A percentile compares a stretch with the other conserved stretches of the same genome.
Conservation (phyloP, 2,113 vertebrate species). For the Serilophus lunatus region DNA sequence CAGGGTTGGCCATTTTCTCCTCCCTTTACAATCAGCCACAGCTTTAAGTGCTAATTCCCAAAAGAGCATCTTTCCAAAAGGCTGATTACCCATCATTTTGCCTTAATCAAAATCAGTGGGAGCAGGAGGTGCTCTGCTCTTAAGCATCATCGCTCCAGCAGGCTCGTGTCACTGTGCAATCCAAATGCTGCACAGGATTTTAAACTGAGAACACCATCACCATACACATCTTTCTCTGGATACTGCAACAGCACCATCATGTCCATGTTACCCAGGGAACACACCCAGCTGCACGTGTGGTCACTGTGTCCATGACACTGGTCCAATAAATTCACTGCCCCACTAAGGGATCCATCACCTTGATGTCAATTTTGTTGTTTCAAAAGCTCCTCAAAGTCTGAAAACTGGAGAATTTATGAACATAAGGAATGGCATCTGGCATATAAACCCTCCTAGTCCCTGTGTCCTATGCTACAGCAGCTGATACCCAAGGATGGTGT, state of each 20-base stretch:
- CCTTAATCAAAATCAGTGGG: neutral
- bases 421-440: neutral
- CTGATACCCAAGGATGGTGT: neutral
- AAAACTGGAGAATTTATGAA: neutral
- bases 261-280: neutral
- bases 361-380: neutral
- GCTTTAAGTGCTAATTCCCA: neutral
- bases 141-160: neutral
- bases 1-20: neutral
- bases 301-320: neutral
- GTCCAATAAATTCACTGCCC: neutral
- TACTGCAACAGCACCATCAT: neutral
- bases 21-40: neutral
- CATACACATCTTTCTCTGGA: fast-evolving
- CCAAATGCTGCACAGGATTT: neutral
- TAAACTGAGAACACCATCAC: neutral
- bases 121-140: neutral
- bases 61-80: neutral
- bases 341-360: neutral
- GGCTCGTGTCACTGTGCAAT: neutral
- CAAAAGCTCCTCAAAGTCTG: neutral
- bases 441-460: neutral
- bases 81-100: neutral
- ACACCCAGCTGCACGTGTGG: neutral
- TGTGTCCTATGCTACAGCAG: fast-evolving